Conservation (phyloP, 2,888 invertebrate species). For the Drosophila basisetae region DNA sequence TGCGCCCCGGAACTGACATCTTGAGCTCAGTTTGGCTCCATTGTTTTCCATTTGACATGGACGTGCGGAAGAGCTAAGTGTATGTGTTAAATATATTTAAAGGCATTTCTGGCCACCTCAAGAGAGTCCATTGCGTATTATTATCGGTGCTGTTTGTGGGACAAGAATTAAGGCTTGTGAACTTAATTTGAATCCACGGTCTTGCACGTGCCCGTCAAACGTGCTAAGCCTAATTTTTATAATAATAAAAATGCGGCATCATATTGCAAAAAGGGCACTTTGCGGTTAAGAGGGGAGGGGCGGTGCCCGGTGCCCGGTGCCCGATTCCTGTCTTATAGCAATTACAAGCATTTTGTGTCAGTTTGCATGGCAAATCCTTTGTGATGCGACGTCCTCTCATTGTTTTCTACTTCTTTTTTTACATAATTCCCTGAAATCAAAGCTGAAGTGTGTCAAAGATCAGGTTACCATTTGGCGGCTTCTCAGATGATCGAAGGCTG, state of each 20-base stretch:
- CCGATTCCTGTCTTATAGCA: constrained; percentile 49
- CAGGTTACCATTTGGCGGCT: constrained; percentile 66
- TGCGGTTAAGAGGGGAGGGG: constrained; percentile 52
- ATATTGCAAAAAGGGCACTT: constrained; percentile 57
- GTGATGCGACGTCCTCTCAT: constrained; percentile 41
- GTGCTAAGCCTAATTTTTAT: constrained; percentile 78
- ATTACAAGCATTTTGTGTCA: constrained; percentile 81
- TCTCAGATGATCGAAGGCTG: constrained; percentile 55
- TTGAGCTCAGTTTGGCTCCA: constrained; percentile 37
- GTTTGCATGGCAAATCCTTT: constrained; percentile 73
- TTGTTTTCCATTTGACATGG: constrained; percentile 73
- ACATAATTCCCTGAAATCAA: constrained; percentile 77
- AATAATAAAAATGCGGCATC: constrained; percentile 73
- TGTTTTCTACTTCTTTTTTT: constrained; percentile 27
- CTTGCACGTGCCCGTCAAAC: constrained; percentile 70
- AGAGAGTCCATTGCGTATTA: constrained; percentile 7
- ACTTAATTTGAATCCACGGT: constrained; percentile 48
- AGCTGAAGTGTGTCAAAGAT: constrained; percentile 76
- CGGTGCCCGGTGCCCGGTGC: background rate
- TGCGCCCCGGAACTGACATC: constrained; percentile 61
- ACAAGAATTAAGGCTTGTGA: constrained; percentile 20
- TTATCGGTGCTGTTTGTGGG: constrained; percentile 34
- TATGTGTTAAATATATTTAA: constrained; percentile 52
- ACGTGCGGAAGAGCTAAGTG: constrained; percentile 80
- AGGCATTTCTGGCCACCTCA: constrained; percentile 14